A percentile compares a stretch with the other conserved stretches of the same genome.
Conservation (phyloP, 2,113 vertebrate genomes). For the Gnathonemus longibarbis region DNA sequence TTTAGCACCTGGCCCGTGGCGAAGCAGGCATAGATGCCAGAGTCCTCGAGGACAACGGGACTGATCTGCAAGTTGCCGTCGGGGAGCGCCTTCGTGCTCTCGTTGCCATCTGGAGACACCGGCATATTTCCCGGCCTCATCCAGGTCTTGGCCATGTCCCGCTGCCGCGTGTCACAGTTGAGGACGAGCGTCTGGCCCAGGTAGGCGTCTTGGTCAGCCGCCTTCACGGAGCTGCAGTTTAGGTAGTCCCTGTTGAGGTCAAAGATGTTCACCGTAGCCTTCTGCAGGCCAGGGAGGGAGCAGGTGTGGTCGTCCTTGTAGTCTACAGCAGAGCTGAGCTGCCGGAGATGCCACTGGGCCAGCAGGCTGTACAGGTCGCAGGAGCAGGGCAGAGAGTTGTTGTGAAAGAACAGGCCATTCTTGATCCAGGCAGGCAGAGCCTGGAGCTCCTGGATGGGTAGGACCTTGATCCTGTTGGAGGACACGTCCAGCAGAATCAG, state of each 20-base stretch:
- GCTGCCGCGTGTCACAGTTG: conserved; percentile 77
- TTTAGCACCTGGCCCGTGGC: conserved; percentile 75
- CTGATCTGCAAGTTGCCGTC: conserved; percentile 73
- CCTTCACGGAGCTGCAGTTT: conserved; percentile 84
- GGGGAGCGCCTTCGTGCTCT: conserved; percentile 54
- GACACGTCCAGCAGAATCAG: conserved; percentile 84
- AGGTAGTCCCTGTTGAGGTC: conserved; percentile 60
- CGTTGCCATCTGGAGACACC: conserved; percentile 59
- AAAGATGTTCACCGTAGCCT: conserved; percentile 55
- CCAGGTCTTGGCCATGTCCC: conserved; percentile 73
- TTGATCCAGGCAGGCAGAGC: conserved; percentile 79
- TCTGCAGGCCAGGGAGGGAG: conserved; percentile 36
- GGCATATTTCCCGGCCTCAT: conserved; percentile 64
- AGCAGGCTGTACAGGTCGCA: conserved; percentile 83
- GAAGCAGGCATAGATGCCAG: conserved; percentile 81
- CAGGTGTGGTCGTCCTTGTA: conserved; percentile 82
- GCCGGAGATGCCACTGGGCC: conserved; percentile 73
- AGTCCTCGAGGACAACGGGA: conserved; percentile 65
- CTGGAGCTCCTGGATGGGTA: conserved; percentile 70
- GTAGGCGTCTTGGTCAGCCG: conserved; percentile 70
- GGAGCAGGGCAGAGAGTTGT: conserved; percentile 75
- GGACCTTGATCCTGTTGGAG: conserved; percentile 73
- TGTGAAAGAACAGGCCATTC: conserved; percentile 88
- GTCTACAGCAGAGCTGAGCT: conserved; percentile 76
- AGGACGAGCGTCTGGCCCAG: conserved; percentile 72